Percentiles rank a stretch among this genome's conserved stretches.
These are phyloP conservation scores for Macrochelys suwanniensis DNA, from an alignment of 2,797 vertebrate genomes.

Conservation along the genomic window DNA sequence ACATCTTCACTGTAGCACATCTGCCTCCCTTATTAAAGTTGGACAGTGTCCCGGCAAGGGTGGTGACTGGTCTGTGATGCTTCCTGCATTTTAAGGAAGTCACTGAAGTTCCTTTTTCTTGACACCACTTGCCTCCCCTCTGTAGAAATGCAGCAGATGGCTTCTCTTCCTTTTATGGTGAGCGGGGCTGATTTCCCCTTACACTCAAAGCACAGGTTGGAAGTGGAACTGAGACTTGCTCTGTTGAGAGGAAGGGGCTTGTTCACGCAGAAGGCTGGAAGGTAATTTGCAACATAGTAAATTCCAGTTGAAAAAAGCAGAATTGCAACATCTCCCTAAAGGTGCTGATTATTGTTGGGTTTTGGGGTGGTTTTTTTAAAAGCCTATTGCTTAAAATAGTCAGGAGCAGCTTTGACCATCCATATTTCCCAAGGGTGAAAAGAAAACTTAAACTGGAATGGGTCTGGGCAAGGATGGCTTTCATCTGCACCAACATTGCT, in stretches of 20 bases:
- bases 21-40: neutral
- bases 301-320: conserved; percentile 22
- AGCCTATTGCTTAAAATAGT: conserved; percentile 38
- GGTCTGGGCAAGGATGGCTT: neutral
- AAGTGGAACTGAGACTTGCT: conserved; percentile 49
- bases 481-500: neutral
- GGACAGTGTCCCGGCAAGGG: neutral
- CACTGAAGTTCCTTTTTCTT: conserved; percentile 73
- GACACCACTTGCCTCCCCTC: conserved; percentile 43
- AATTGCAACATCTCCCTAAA: conserved; percentile 30
- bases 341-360: conserved; percentile 13
- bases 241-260: conserved; percentile 2
- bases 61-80: neutral
- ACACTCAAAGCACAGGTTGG: conserved; percentile 61
- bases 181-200: conserved; percentile 50
- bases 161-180: conserved; percentile 84
- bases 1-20: neutral
- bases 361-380: neutral
- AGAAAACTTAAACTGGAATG: conserved; percentile 16
- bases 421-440: neutral
- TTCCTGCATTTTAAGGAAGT: conserved; percentile 66
- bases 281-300: conserved; percentile 7
- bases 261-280: neutral
- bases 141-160: conserved; percentile 54
- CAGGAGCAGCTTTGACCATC: conserved; percentile 5